Evolutionary conservation across 1,140 invertebrate genomes (phyloP), one percentile per base, ranked within the genome.

Genomic region (Zelostemma sp.): DNA sequence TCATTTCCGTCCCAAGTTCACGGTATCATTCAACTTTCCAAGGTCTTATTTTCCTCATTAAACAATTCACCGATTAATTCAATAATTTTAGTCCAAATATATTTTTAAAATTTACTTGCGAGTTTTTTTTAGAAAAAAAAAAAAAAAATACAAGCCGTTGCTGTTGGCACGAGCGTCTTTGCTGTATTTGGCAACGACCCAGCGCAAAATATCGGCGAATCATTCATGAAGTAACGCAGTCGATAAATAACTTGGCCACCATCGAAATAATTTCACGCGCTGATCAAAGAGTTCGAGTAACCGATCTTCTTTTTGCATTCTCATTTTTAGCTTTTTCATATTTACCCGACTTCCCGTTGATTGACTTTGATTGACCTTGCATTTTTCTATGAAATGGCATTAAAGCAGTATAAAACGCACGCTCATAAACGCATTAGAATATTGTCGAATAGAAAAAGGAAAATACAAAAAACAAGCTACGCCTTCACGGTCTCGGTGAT

Each of bases 181-280:
- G 71, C 62, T 73, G 55, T 69, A 60, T 70, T 73, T 73, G 71
- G 71, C 71, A 66, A 19, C 28, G 53, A 18, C 49, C 71, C 71
- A 73, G 58, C 49, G n/a, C n/a, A 45, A 62, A 69, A 73, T 73
- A 73, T 73, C 51, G 62, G 63, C 61, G 46, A 62, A 68, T 73
- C 48, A 58, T 58, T 62, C 53, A 53, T 14, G 19, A 46, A 65
- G 68, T 72, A 72, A 68, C 57, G 56, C 43, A 25, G 53, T 61
- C 65, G 61, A 73, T 73, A 73, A 73, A 73, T 73, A 73, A 69
- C 70, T 73, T 59, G 49, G 2, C 54, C 59, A 59, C 50, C 49
- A 66, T 66, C 31, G 45, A 73, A 73, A 68, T 73, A 69, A 73
- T 73, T 73, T 59, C 60, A 58, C 50, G 54, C 63, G 35, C 49